phyloP scores from a whole-genome alignment of 2,888 invertebrate genomes.

The Mythimna pallens region DNA sequence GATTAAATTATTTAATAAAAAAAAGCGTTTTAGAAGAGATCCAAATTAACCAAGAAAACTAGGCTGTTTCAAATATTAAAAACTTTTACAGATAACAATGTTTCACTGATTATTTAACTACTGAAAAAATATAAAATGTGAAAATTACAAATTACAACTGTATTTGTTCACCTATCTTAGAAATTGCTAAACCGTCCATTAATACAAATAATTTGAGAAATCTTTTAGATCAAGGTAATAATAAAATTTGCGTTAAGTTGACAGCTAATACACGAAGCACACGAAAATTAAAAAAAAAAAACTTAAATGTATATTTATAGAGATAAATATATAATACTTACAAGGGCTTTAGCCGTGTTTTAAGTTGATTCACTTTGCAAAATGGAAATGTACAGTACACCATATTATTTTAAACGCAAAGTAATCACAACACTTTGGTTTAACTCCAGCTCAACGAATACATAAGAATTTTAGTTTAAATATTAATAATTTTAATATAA shows the following conservation, averaged over 20 bases:
- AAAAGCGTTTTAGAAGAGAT: slow-evolving; percentile 83
- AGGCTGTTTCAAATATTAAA: slow-evolving; percentile 30
- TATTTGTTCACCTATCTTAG: slow-evolving; percentile 21
- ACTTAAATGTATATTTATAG: slow-evolving; percentile 68
- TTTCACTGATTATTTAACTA: neutral
- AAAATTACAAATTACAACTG: slow-evolving; percentile 22
- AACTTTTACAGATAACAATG: neutral
- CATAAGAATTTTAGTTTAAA: slow-evolving; percentile 70
- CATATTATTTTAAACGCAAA: slow-evolving; percentile 77
- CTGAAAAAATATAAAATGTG: slow-evolving; percentile 9
- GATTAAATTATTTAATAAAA: slow-evolving; percentile 76
- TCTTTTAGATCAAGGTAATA: slow-evolving; percentile 52
- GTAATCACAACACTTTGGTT: slow-evolving; percentile 92
- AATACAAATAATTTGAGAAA: slow-evolving; percentile 25
- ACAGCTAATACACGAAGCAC: slow-evolving; percentile 64
- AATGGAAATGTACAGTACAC: slow-evolving; percentile 78
- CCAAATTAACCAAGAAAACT: slow-evolving; percentile 66
- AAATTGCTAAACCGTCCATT: slow-evolving; percentile 10
- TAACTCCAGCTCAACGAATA: slow-evolving; percentile 92
- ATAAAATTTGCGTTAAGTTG: slow-evolving; percentile 40
- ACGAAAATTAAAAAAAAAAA: slow-evolving; percentile 70
- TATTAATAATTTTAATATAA: slow-evolving; percentile 58
- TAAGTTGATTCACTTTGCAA: slow-evolving; percentile 84
- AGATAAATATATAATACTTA: slow-evolving; percentile 75
- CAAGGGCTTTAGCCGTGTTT: slow-evolving; percentile 85